Base-by-base conservation (phyloP, 2,888 invertebrate species). In the Uloborus plumipes region DNA sequence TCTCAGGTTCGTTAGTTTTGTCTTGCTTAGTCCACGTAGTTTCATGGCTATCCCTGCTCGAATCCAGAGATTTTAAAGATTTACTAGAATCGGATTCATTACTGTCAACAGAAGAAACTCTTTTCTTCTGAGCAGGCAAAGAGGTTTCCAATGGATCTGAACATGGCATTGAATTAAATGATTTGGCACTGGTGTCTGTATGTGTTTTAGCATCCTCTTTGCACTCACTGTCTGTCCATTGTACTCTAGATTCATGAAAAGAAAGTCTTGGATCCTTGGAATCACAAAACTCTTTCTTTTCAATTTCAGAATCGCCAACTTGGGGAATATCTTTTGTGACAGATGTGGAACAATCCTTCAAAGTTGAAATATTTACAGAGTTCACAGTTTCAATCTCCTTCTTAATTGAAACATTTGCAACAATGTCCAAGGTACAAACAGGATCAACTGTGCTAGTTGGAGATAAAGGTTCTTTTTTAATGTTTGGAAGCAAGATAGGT, bases 51-150 rank as follows among this genome's bases (percentile, higher is more conserved):
- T 83, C 84, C 62, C 78, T 85, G 59, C 80, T 84, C n/a, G 75
- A 67, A 26, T 84, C 83, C 14, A 80, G 55, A 59, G 81, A 84
- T 61, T 72, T 84, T 13, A 76, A 66, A 16, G 85, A 85, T 55
- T 84, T 85, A 26, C 84, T 74, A 47, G 84, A 85, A 73, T 83
- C 84, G 4, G 86, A 85, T 74, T 86, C 86, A 65, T 79, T 85
- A 55, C 86, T 86, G 62, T 86, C 86, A 4, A 84, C 81, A n/a
- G 86, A 86, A 14, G 85, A 85, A 2, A 86, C 75, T 50, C 86
- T 61, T 59, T 85, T 84, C 73, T 86, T 86, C 53, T 65, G 64
- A 53, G 86, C 84, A 69, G 82, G 79, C 31, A 85, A 85, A 61
- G 86, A 85, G 70, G 86, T 86, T 15, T 85, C 86, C 16, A 86